Evolutionary conservation across 1,140 invertebrate species (phyloP), one percentile per base, ranked within the genome.

Genomic region (Macrosteles quadrilineatus): DNA sequence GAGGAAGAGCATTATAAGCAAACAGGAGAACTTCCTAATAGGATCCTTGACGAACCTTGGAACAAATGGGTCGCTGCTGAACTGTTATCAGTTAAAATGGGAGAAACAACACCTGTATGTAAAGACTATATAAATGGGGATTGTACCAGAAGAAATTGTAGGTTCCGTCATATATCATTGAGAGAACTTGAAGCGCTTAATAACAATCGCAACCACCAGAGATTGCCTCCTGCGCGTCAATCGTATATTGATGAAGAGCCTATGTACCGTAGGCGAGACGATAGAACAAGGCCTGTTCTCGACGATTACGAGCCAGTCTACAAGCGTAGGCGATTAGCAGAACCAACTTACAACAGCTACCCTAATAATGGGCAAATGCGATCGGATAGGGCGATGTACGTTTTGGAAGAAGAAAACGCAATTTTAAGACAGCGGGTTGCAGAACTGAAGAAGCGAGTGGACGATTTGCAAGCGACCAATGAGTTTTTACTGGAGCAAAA

Each of bases 401-500:
- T 86, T 55, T 76, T 92, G n/a, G 88, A 91, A 76, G 90, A 92
- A 73, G 91, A 93, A 77, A 92, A 92, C 80, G 82, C 81, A 43
- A 81, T 91, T 70, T 78, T 93, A 40, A 83, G 88, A 72, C 86
- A 89, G 71, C 88, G 89, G 78, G 85, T 93, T 64, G 88, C 91
- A 47, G 90, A 91, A 73, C 78, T 93, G 57, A 91, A 91, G 77
- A 90, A 89, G 74, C 86, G 88, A 77, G 86, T 87, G 69, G 74
- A 72, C 40, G 72, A 74, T 71, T 53, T 74, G 62, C 27, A 72
- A 40, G 90, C 90, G 4, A 90, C 91, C 1, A 93, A 93, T 78
- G 91, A 93, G 77, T 92, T 92, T 78, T 82, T 94, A 0, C 77
- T 93, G 57, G 90, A 92, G 73, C 91, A 94, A 81, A 94, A 93